Evolutionary conservation across 2,113 vertebrate species (phyloP).

Genomic region (Bucco capensis): DNA sequence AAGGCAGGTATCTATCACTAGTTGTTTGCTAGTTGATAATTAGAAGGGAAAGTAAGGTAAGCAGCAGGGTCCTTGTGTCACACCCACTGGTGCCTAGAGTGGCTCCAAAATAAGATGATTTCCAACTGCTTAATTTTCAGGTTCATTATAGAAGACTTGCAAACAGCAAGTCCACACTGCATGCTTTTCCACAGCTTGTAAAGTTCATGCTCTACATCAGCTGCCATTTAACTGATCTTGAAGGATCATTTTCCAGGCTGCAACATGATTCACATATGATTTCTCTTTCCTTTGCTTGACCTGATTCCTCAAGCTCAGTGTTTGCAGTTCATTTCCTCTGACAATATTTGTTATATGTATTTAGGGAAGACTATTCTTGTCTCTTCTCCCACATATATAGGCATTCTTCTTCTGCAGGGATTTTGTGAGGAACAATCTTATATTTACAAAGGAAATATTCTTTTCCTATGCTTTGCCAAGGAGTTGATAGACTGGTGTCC

Average conservation of each 20-base stretch:
- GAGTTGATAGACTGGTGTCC: background rate
- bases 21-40: background rate
- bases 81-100: accelerated
- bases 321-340: background rate
- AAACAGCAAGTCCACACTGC: background rate
- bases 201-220: background rate
- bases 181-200: background rate
- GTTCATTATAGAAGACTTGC: background rate
- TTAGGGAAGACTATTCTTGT: background rate
- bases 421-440: background rate
- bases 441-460: background rate
- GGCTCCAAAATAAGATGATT: background rate
- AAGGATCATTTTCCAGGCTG: background rate
- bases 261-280: accelerated
- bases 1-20: background rate
- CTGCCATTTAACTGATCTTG: background rate
- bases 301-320: background rate
- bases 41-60: background rate
- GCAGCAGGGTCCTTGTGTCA: background rate
- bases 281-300: background rate
- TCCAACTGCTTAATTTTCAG: background rate
- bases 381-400: background rate
- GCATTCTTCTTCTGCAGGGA: background rate
- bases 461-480: background rate
- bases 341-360: background rate